Conservation (phyloP, 2,797 vertebrate genomes). For the Toxotes lorentzi region DNA sequence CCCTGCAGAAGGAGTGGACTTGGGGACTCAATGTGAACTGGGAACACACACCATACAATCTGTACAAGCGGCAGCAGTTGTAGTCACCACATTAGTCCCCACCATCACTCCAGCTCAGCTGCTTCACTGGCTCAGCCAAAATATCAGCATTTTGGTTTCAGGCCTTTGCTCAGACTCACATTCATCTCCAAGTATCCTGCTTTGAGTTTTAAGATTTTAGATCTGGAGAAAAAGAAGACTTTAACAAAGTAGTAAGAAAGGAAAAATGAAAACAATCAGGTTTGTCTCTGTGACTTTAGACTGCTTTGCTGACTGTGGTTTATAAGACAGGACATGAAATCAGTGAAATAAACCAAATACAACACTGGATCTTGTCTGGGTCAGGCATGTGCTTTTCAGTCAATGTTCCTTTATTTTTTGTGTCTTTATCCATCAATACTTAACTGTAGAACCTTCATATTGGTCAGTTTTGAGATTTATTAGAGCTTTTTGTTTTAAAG, state of each 20-base stretch:
- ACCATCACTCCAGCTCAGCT: slow-evolving; percentile 13
- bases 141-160: not conserved
- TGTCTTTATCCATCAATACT: not conserved
- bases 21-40: slow-evolving; percentile 41
- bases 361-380: slow-evolving; percentile 51
- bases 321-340: slow-evolving; percentile 76
- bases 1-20: slow-evolving; percentile 24
- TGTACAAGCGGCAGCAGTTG: slow-evolving; percentile 30
- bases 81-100: slow-evolving; percentile 38
- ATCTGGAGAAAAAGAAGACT: slow-evolving; percentile 64
- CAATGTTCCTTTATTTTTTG: not conserved
- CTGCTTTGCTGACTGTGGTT: slow-evolving; percentile 82
- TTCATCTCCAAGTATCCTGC: slow-evolving; percentile 68
- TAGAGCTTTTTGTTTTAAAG: not conserved
- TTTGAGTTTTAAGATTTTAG: slow-evolving; percentile 85
- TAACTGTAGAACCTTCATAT: not conserved
- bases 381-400: not conserved
- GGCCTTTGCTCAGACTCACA: slow-evolving; percentile 50
- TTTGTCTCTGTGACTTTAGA: slow-evolving; percentile 81
- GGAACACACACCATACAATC: slow-evolving; percentile 36
- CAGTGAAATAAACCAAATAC: slow-evolving; percentile 87
- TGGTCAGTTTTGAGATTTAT: not conserved
- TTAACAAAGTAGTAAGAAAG: slow-evolving; percentile 62
- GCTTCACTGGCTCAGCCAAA: slow-evolving; percentile 33
- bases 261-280: slow-evolving; percentile 80